Evolutionary conservation across 1,140 invertebrate genomes (phyloP), one percentile per base, ranked within the genome.

Genomic region (Drosophila sulfurigaster): DNA sequence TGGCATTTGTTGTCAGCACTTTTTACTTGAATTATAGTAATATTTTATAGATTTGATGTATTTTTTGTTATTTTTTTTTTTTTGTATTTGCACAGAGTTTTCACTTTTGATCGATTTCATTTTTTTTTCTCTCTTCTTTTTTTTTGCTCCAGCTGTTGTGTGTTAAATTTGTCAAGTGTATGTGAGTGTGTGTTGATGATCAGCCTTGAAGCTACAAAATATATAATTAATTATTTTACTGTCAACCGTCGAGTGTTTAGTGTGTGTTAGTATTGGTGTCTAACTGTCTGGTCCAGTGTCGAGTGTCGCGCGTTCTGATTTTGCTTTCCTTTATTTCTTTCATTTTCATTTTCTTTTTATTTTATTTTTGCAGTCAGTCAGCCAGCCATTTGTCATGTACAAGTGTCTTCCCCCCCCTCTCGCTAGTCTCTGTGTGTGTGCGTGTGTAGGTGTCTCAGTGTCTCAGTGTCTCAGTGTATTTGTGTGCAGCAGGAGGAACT

Each of bases 61-160:
- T 38, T 7, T 38, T 38, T 8, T n/a, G n/a, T n/a, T n/a, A n/a
- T n/a, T 38, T 38, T 38, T 58, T 15, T 41, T 73, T 66, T 38
- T 3, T 25, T 20, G 20, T 59, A 60, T 41, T 60, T 62, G 48
- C 81, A 83, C 81, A 69, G 13, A 73, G 65, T 83, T 78, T 25
- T 88, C 85, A 89, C 83, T 89, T 87, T 87, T 78, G 5, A 65
- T 75, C 56, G 54, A 43, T 66, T 67, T 46, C 16, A 28, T 54
- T 64, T 71, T 20, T 20, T 25, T 25, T 51, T 30, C 2, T 41
- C 30, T 65, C 20, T 71, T 57, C 16, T 1, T 41, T 57, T 30
- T 1, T 41, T 38, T 65, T 28, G 43, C 5, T 48, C 16, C 48
- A 57, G 28, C 41, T 58, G 41, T 60, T 58, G 41, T 60, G 46